Evolutionary conservation across 2,113 vertebrate species (phyloP).

Genomic region (Sphyrna mokarran): DNA sequence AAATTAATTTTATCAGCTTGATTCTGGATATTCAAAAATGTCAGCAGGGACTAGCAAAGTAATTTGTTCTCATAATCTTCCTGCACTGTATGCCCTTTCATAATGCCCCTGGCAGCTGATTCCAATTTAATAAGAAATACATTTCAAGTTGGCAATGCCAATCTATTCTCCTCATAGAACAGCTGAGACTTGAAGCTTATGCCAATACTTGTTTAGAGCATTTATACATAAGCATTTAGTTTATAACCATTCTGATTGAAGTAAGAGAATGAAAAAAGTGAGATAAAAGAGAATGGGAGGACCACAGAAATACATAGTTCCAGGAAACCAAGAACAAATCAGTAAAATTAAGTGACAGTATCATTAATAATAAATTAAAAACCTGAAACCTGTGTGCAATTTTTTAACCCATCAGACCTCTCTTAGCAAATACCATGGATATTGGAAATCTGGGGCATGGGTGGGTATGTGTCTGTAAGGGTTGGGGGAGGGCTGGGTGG

Average conservation of each 20-base stretch:
- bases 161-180: background rate
- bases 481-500: too few relatives aligned
- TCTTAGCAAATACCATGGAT: background rate
- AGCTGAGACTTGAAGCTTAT: background rate
- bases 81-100: background rate
- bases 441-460: too few relatives aligned
- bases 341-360: background rate
- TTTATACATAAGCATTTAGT: background rate
- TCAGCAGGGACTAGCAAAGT: background rate
- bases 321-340: background rate
- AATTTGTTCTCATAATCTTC: background rate
- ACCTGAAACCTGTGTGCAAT: background rate
- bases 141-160: background rate
- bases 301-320: background rate
- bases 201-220: background rate
- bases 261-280: background rate
- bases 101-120: background rate
- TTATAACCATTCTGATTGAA: background rate
- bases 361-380: background rate
- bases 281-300: background rate
- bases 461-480: too few relatives aligned
- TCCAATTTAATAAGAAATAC: background rate
- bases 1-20: background rate
- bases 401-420: background rate
- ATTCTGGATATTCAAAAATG: background rate